These are phyloP conservation scores for Puma concolor DNA, from an alignment of 2,113 vertebrate species.

Conservation along the genomic window DNA sequence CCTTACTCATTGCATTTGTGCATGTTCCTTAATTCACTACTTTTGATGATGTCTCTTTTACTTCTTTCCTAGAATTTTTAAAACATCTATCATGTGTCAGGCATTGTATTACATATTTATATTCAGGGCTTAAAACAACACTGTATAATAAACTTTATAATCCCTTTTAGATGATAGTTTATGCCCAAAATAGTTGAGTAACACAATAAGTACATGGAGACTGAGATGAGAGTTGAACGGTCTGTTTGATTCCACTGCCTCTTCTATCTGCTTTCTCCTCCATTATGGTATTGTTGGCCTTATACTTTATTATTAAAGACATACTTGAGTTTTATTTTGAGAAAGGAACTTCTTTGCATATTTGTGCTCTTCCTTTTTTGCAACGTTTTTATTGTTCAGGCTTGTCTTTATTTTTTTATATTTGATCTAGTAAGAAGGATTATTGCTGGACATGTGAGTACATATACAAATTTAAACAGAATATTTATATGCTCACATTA, in stretches of 20 bases:
- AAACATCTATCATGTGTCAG: not conserved
- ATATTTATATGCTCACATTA: not conserved
- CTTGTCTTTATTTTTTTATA: not conserved
- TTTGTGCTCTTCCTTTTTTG: not conserved
- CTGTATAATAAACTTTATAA: not conserved
- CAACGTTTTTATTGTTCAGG: not conserved
- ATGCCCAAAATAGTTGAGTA: not conserved
- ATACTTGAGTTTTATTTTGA: conserved; percentile 16
- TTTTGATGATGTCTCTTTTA: not conserved
- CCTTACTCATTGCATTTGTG: not conserved
- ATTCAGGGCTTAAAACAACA: not conserved
- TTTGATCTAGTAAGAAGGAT: not conserved
- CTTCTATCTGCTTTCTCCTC: not conserved
- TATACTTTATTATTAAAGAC: not conserved
- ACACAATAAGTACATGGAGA: not conserved
- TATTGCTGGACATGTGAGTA: not conserved
- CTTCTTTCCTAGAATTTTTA: not conserved
- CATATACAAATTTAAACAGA: not conserved
- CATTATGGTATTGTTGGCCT: not conserved
- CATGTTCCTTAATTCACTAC: not conserved
- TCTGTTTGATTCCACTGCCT: not conserved
- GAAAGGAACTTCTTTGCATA: not conserved
- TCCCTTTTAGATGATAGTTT: not conserved
- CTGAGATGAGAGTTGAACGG: not conserved
- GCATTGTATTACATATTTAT: not conserved